Evolutionary conservation across 2,113 vertebrate species (phyloP), one percentile per base, ranked within the genome.

Genomic region (Mohoua ochrocephala): DNA sequence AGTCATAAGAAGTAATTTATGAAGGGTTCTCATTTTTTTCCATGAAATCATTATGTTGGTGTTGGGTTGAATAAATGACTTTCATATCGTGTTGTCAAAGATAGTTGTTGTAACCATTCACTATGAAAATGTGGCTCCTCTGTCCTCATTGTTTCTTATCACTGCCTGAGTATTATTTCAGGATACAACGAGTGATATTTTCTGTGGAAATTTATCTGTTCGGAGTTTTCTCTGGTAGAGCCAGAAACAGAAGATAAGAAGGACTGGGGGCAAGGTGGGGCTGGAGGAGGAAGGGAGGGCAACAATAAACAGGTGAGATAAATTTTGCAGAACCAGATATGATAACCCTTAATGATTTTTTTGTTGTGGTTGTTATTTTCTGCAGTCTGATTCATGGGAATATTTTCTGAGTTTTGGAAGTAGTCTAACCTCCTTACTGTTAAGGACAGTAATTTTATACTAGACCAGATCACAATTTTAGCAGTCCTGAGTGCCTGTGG

Each of bases 1-100:
- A 96, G 85, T 95, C 95, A 81, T 97, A 96, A 96, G 88, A 75
- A 95, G 95, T 95, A 87, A 93, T 91, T 90, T 96, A 87, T 86
- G 87, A 96, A 75, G 68, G 64, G 10, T 92, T 92, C 88, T 94
- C 65, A 47, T 94, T 91, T 95, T 93, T 95, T 93, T 70, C 54
- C 42, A 33, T 17, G 26, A 91, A 91, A 75, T 91, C 52, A 53
- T 95, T 94, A 76, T 87, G 83, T 92, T 88, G 60, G 53, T 89
- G 44, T 84, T 92, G 90, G 83, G 49, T 74, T 94, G 96, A 94
- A 96, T 96, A 95, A 95, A 96, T 95, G 92, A 88, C 92, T 96
- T 96, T 96, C 90, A 95, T 96, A 96, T 92, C 3, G 0, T 52
- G 37, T 96, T 96, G 95, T 95, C 96, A 96, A 86, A 95, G 88